Evolutionary conservation across 2,113 vertebrate species (phyloP).

Genomic region (Menidia beryllina): DNA sequence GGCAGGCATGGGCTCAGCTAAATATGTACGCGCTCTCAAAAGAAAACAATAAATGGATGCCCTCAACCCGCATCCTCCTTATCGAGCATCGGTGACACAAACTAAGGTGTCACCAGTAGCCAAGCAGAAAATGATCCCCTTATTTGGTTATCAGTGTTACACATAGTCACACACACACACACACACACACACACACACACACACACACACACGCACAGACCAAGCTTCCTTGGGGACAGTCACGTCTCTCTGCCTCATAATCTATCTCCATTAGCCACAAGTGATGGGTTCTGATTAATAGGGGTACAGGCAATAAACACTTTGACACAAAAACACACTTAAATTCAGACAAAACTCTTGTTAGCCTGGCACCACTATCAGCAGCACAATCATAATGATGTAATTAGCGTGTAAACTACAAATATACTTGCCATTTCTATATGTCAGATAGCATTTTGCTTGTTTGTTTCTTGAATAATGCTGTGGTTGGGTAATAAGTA

Average conservation of each 20-base stretch:
- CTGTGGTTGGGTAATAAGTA: no score
- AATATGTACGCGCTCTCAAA: conserved; percentile 43
- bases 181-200: conserved; percentile 9
- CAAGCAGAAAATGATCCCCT: conserved; percentile 60
- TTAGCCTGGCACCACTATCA: conserved; percentile 39
- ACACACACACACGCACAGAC: conserved; percentile 16
- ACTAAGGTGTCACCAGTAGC: conserved; percentile 44
- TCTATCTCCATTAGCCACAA: conserved; percentile 78
- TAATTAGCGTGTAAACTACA: conserved; percentile 51
- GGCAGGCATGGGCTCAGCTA: conserved; percentile 46
- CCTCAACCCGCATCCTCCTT: conserved; percentile 57
- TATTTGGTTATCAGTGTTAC: conserved; percentile 45
- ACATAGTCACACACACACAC: conserved; percentile 2
- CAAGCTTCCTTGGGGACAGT: conserved; percentile 59
- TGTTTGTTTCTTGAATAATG: background rate
- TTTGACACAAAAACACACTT: conserved; percentile 48
- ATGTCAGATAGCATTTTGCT: conserved; percentile 21
- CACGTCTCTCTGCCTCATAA: conserved; percentile 73
- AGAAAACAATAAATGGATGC: conserved; percentile 55
- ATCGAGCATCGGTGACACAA: conserved; percentile 51
- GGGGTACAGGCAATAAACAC: conserved; percentile 56
- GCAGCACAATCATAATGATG: conserved; percentile 57
- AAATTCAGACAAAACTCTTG: conserved; percentile 56
- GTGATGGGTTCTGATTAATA: conserved; percentile 79
- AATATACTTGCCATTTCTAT: conserved; percentile 52